A percentile compares a stretch with the other conserved stretches of the same genome.
Evolutionary conservation across 1,140 invertebrate genomes (phyloP).

Genomic region (Bradysia coprophila): DNA sequence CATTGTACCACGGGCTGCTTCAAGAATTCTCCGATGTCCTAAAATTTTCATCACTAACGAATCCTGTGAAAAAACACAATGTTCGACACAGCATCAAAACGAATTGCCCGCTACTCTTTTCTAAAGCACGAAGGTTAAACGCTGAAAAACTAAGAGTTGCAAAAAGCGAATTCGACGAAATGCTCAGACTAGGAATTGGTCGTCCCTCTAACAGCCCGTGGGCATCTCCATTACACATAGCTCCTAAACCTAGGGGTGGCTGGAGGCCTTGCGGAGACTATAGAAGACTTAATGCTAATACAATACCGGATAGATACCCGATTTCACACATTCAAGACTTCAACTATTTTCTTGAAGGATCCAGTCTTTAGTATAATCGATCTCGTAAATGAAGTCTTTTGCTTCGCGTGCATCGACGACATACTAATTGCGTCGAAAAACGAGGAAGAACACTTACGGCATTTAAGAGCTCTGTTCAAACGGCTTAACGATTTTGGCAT

Average conservation of each 20-base stretch:
- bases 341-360: constrained; percentile 14
- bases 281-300: constrained; percentile 18
- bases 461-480: constrained; percentile 10
- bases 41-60: neutral
- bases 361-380: constrained; percentile 22
- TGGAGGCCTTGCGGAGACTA: constrained; percentile 25
- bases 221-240: constrained; percentile 20
- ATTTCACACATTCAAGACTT: constrained; percentile 16
- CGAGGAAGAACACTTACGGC: constrained; percentile 11
- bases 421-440: constrained; percentile 25
- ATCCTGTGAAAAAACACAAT: neutral
- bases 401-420: constrained; percentile 24
- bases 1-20: neutral
- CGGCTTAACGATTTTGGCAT: constrained; percentile 10
- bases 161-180: constrained; percentile 6
- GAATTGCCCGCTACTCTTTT: constrained; percentile 12
- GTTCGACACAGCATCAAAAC: constrained; percentile 8
- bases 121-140: neutral
- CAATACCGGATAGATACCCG: constrained; percentile 16
- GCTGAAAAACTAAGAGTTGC: neutral
- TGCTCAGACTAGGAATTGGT: constrained; percentile 7
- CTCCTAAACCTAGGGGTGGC: constrained; percentile 19
- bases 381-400: constrained; percentile 19
- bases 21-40: neutral
- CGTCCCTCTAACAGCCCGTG: constrained; percentile 12